A percentile compares a stretch with the other conserved stretches of the same genome.
Conservation (phyloP, 2,113 vertebrate species). For the Tenebrosternarchus preto region DNA sequence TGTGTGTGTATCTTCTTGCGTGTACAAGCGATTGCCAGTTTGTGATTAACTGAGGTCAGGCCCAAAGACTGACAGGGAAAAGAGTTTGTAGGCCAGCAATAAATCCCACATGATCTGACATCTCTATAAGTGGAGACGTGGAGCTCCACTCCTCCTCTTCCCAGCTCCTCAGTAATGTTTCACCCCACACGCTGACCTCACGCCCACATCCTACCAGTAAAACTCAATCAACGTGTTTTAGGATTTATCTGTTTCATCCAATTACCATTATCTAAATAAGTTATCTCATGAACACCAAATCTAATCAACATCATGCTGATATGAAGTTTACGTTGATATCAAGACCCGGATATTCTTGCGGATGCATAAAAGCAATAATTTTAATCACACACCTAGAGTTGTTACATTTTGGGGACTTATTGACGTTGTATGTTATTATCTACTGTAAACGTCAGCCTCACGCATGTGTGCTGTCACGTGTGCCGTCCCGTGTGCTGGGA, state of each 20-base stretch:
- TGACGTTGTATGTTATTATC: conserved; percentile 9
- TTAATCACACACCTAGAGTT: neutral
- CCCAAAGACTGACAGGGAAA: conserved; percentile 58
- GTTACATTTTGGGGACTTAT: neutral
- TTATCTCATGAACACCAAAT: neutral
- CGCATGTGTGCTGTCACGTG: too few species aligned
- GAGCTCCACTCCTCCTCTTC: too few species aligned
- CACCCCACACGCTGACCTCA: neutral
- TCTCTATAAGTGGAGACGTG: conserved; percentile 11
- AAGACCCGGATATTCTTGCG: too few species aligned
- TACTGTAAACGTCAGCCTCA: neutral
- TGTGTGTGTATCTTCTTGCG: too few species aligned
- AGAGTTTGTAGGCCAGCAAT: conserved; percentile 38
- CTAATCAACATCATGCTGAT: neutral
- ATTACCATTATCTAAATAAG: too few species aligned
- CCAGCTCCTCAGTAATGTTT: too few species aligned
- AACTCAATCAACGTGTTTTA: neutral
- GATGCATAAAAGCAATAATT: too few species aligned
- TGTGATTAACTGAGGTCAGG: conserved; percentile 60
- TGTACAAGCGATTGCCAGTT: neutral
- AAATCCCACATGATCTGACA: conserved; percentile 36
- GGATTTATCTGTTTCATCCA: neutral
- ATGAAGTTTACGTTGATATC: too few species aligned
- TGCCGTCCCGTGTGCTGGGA: conserved; percentile 7
- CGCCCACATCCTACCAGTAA: neutral